Percentiles rank a stretch among this genome's conserved stretches.
phyloP scores from a whole-genome alignment of 2,888 invertebrate species.

The Ischnus inquisitorius region DNA sequence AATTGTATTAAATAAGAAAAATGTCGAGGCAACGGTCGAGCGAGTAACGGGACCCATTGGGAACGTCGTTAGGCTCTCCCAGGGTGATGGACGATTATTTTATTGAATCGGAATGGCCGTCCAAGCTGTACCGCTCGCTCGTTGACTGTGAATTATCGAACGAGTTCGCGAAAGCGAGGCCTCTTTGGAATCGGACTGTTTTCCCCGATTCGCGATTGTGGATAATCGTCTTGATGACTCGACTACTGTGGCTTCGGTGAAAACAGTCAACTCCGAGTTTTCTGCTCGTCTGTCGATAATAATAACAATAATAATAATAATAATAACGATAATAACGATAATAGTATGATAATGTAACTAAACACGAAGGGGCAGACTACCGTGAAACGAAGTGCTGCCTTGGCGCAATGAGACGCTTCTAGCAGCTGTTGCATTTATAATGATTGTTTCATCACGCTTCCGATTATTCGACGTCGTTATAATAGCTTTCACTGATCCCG shows the following conservation, averaged over 20 bases:
- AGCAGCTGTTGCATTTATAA: neutral
- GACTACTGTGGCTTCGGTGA: conserved; percentile 47
- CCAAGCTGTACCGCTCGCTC: conserved; percentile 58
- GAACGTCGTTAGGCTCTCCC: conserved; percentile 71
- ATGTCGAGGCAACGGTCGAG: conserved; percentile 62
- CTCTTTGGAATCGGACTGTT: neutral
- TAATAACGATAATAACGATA: neutral
- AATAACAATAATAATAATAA: neutral
- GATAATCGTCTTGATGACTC: conserved; percentile 65
- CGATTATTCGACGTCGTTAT: neutral
- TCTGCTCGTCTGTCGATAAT: conserved; percentile 10
- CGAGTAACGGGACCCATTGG: conserved; percentile 69
- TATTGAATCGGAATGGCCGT: conserved; percentile 69
- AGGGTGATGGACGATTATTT: conserved; percentile 69
- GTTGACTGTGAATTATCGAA: conserved; percentile 77
- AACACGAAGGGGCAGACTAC: neutral
- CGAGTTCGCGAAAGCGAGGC: neutral
- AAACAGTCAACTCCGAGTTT: neutral
- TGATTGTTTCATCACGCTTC: neutral
- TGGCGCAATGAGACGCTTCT: neutral
- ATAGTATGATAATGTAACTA: conserved; percentile 2
- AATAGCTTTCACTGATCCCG: neutral
- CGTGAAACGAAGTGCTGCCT: neutral
- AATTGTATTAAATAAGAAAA: conserved; percentile 15
- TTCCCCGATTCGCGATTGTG: neutral